Base-by-base conservation (phyloP, 2,888 invertebrate species). In the Drosophila kuntzei region DNA sequence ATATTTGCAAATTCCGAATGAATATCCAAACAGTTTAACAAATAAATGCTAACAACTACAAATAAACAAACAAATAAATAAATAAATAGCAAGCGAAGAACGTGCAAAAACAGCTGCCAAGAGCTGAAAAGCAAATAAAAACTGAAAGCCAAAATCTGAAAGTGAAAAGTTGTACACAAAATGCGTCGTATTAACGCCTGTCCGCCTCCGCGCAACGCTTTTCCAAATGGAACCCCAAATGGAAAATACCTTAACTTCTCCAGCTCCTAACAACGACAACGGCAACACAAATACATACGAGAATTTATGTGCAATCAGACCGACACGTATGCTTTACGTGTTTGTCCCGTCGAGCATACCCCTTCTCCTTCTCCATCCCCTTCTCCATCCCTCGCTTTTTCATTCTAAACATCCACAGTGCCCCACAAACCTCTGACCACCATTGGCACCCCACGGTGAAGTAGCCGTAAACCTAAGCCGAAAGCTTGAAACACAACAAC, bases 111-210 rank as follows among this genome's bases (percentile, higher is more conserved):
- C 39, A 41, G 39, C 18, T 53, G 53, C 41, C 44, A 59, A 62
- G 76, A 86, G 80, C 81, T 76, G 65, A 83, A 88, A 86, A 61
- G 60, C 70, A 84, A 84, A 84, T 70, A 84, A 61, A 61, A 39
- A 55, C 46, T 29, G 46, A 55, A 61, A 55, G 55, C 61, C 46
- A 76, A 83, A 85, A 89, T 80, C 81, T 80, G 70, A 87, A 88
- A 88, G 84, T 87, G 84, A 85, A 85, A 85, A 85, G 84, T 89
- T 89, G 87, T 73, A 79, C 74, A 79, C 76, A 79, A 85, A 85
- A 87, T 84, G 89, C 81, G 80, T 80, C 69, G 79, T 84, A 84
- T 85, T 87, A 85, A 71, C 81, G 73, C 73, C 64, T 47, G 51
- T 58, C 60, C 55, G 16, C 22, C 47, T 12, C 29, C 29, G n/a